phyloP scores from a whole-genome alignment of 2,888 invertebrate species.

The Leptopilina syphax region DNA sequence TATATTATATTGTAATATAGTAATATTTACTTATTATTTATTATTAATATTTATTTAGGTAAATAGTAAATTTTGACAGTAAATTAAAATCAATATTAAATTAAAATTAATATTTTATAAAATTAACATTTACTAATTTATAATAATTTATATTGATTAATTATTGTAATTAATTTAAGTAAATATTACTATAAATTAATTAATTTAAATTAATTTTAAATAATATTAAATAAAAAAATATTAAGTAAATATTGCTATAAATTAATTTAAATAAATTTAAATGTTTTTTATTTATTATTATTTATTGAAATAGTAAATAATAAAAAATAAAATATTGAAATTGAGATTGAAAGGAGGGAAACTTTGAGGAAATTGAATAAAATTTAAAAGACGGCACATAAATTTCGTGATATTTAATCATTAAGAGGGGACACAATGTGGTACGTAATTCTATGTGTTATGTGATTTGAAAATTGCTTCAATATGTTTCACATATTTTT shows the following conservation, averaged over 20 bases:
- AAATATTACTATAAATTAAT: too few relatives aligned
- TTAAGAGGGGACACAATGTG: constrained; percentile 64
- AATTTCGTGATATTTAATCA: constrained; percentile 71
- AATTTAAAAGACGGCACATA: constrained; percentile 44
- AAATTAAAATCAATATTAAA: too few relatives aligned
- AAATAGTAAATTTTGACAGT: too few relatives aligned
- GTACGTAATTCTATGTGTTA: constrained; percentile 65
- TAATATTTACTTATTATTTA: too few relatives aligned
- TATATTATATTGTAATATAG: too few relatives aligned
- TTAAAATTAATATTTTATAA: too few relatives aligned
- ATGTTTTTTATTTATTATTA: neutral
- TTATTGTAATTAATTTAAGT: too few relatives aligned
- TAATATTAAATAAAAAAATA: too few relatives aligned
- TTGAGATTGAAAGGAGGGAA: neutral
- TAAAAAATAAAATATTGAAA: neutral
- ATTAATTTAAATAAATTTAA: neutral
- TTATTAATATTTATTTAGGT: too few relatives aligned
- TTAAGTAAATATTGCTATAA: neutral
- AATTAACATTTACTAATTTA: too few relatives aligned
- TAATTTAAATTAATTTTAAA: too few relatives aligned
- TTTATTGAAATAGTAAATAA: neutral
- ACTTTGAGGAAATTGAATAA: constrained; percentile 32
- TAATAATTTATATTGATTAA: too few relatives aligned
- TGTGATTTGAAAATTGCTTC: constrained; percentile 59
- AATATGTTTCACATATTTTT: constrained; percentile 55